Conservation (phyloP, 2,797 vertebrate species). For the Crocodylus rhombifer region DNA sequence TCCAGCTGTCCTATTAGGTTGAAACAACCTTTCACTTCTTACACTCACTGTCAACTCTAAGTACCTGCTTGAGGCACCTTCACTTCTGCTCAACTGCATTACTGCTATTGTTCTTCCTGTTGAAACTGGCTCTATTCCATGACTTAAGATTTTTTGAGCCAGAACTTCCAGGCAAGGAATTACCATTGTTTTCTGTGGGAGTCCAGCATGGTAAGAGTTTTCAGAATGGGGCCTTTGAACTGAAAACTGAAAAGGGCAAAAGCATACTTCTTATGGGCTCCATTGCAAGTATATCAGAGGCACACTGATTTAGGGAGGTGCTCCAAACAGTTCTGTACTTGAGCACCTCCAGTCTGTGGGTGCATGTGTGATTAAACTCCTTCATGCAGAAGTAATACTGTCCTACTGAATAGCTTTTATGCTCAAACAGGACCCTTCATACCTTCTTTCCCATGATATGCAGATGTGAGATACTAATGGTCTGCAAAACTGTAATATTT, state of each 20-base stretch:
- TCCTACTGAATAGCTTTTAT: background rate
- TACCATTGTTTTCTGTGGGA: background rate
- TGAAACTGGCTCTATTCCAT: background rate
- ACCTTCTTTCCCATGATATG: background rate
- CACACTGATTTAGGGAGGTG: background rate
- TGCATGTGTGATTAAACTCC: background rate
- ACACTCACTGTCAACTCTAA: background rate
- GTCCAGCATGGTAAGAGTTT: background rate
- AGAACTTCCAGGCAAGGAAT: background rate
- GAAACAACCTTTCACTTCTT: background rate
- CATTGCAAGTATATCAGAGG: background rate
- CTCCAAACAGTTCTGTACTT: background rate
- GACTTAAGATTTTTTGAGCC: background rate
- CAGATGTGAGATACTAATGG: rapidly evolving
- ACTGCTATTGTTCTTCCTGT: background rate
- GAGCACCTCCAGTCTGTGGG: background rate
- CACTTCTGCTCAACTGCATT: background rate
- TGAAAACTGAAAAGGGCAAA: background rate
- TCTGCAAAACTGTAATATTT: background rate
- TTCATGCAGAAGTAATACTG: background rate
- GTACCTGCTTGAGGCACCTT: too few species aligned
- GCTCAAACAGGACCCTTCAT: background rate
- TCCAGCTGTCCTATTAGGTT: too few species aligned
- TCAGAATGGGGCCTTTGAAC: background rate
- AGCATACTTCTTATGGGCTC: background rate